A percentile compares a stretch with the other conserved stretches of the same genome.
Evolutionary conservation across 2,113 vertebrate species (phyloP).

Genomic region (Pheucticus melanocephalus): DNA sequence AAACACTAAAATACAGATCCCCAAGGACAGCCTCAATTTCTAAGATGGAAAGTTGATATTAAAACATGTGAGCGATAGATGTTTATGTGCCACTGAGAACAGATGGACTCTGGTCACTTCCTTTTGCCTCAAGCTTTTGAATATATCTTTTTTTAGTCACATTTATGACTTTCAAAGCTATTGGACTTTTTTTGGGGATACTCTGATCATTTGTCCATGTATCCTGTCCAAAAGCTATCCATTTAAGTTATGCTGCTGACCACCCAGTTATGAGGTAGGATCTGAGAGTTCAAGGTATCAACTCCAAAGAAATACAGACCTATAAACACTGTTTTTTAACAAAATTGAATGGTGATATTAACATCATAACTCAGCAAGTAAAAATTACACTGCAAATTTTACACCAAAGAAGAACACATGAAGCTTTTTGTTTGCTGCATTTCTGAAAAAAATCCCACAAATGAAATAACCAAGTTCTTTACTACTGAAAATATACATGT

Average conservation of each 20-base stretch:
- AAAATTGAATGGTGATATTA: neutral
- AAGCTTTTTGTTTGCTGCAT: neutral
- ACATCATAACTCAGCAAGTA: neutral
- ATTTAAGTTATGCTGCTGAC: neutral
- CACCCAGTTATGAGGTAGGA: neutral
- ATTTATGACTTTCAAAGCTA: neutral
- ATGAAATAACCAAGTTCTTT: neutral
- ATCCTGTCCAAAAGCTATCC: neutral
- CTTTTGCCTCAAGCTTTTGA: neutral
- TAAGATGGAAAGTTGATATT: neutral
- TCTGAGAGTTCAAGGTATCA: neutral
- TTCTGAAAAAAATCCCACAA: neutral
- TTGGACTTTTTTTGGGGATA: neutral
- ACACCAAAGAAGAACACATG: neutral
- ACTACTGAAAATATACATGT: neutral
- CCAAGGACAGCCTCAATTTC: neutral
- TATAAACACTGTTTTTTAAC: neutral
- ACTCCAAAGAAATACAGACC: neutral
- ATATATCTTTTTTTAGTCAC: neutral
- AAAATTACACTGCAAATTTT: neutral
- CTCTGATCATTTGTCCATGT: neutral
- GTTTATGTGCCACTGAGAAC: neutral
- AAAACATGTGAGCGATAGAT: neutral
- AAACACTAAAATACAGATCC: neutral
- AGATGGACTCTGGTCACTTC: neutral